phyloP scores from a whole-genome alignment of 2,113 vertebrate species.

The Lasiurus cinereus region DNA sequence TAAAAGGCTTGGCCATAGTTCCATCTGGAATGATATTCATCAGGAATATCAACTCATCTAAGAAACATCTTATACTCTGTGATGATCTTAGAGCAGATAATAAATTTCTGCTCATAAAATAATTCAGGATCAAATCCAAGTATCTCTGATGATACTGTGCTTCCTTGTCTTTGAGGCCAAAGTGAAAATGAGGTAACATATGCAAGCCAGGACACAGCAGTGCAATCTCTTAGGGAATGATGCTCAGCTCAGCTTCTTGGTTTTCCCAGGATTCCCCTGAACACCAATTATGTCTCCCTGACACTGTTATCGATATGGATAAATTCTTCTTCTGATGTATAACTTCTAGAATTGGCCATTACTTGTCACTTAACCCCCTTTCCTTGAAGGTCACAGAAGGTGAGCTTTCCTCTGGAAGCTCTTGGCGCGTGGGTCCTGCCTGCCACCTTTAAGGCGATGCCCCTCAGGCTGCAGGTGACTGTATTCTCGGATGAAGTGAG shows the following conservation, averaged over 20 bases:
- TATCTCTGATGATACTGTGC: not conserved
- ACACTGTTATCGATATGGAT: not conserved
- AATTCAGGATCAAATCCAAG: not conserved
- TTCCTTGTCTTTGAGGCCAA: not conserved
- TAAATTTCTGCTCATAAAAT: not conserved
- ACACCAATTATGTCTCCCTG: not conserved
- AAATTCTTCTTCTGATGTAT: not conserved
- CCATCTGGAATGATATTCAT: not conserved
- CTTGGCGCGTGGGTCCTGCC: not conserved
- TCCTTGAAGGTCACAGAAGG: not conserved
- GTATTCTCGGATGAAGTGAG: not conserved
- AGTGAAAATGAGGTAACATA: not conserved
- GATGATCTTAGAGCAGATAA: not conserved
- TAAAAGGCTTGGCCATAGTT: not conserved
- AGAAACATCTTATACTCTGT: not conserved
- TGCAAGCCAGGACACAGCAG: not conserved
- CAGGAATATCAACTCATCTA: not conserved
- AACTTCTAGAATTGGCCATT: not conserved
- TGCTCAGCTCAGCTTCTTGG: not conserved
- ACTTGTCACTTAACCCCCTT: not conserved
- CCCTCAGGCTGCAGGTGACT: not conserved
- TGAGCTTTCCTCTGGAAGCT: not conserved
- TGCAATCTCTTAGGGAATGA: not conserved
- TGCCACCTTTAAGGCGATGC: not conserved
- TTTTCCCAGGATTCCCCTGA: not conserved